A percentile compares a stretch with the other conserved stretches of the same genome.
Evolutionary conservation across 2,888 invertebrate genomes (phyloP).

Genomic region (Philopedon plagiatum): DNA sequence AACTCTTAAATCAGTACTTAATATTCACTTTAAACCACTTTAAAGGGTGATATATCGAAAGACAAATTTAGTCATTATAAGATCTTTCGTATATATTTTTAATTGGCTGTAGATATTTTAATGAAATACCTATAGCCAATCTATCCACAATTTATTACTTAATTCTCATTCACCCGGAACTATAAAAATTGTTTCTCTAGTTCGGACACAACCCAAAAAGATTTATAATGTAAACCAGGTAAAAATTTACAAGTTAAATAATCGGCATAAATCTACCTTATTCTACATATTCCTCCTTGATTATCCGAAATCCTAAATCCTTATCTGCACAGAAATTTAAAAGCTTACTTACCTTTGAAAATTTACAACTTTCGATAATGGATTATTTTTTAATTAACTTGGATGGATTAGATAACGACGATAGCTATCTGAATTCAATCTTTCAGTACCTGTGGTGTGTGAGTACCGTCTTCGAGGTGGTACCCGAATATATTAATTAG

Average conservation of each 20-base stretch:
- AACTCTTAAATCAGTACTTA: no score
- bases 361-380: constrained; percentile 17
- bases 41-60: no score
- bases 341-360: constrained; percentile 10
- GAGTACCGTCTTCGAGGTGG: constrained; percentile 1
- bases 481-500: constrained; percentile 23
- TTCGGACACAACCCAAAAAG: constrained; percentile 7
- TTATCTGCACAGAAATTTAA: constrained; percentile 39
- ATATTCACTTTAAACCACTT: no score
- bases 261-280: constrained; percentile 43
- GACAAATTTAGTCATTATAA: no score
- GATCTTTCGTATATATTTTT: no score
- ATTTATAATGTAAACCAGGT: constrained; percentile 34
- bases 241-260: constrained; percentile 42
- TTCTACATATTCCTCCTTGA: constrained; percentile 26
- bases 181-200: constrained; percentile 22
- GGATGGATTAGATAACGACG: constrained; percentile 3
- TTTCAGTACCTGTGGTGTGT: neutral
- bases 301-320: constrained; percentile 19
- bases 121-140: no score
- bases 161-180: neutral
- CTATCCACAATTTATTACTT: neutral
- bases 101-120: no score
- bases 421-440: constrained; percentile 6
- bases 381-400: constrained; percentile 22